phyloP scores from a whole-genome alignment of 2,113 vertebrate species.

The Triplophysa siluroides region DNA sequence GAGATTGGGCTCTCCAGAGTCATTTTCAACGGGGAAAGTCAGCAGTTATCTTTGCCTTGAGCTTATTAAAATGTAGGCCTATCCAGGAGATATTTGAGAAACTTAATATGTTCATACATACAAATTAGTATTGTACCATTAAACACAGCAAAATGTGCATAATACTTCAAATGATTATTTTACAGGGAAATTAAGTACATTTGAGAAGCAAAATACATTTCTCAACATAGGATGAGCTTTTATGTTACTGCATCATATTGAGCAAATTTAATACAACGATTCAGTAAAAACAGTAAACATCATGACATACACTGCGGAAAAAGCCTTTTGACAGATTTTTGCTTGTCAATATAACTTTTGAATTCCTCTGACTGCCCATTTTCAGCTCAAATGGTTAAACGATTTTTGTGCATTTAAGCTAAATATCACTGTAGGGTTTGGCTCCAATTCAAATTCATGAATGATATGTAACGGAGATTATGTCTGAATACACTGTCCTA shows the following conservation, averaged over 20 bases:
- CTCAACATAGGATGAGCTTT: too few relatives aligned
- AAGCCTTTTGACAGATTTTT: background rate
- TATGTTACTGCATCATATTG: background rate
- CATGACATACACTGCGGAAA: background rate
- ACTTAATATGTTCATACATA: too few relatives aligned
- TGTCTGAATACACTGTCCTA: too few relatives aligned
- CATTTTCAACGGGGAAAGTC: too few relatives aligned
- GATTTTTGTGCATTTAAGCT: background rate
- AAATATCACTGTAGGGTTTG: slow-evolving; percentile 3
- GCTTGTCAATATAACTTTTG: background rate
- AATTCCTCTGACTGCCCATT: background rate
- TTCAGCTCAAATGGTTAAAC: background rate
- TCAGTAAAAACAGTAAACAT: background rate
- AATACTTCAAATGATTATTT: background rate
- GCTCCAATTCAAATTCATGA: slow-evolving; percentile 8
- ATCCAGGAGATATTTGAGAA: background rate
- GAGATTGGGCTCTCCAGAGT: too few relatives aligned
- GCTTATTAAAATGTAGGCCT: background rate
- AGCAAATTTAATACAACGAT: too few relatives aligned
- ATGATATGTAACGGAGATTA: background rate
- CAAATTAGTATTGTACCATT: background rate
- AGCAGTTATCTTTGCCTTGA: too few relatives aligned
- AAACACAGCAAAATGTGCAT: too few relatives aligned
- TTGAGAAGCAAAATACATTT: background rate
- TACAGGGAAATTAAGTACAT: background rate